phyloP scores from a whole-genome alignment of 2,113 vertebrate species.

The Erythrocercus mccallii region DNA sequence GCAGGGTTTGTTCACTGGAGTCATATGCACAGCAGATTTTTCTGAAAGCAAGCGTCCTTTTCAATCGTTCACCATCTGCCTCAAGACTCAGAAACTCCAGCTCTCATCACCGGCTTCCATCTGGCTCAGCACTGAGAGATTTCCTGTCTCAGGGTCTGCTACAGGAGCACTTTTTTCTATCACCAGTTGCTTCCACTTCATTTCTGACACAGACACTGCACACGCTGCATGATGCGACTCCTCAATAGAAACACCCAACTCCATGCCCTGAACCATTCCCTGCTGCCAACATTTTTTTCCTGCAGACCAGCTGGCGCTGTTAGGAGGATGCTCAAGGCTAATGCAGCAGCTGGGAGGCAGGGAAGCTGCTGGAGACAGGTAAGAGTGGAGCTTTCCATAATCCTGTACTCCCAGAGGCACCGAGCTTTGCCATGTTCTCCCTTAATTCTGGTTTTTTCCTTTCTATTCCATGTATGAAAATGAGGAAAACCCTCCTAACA shows the following conservation, averaged over 20 bases:
- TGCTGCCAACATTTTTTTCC: background rate
- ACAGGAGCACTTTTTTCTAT: background rate
- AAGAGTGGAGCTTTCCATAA: background rate
- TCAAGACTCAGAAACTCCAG: background rate
- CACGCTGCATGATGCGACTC: fast-evolving
- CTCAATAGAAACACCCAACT: background rate
- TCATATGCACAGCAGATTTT: background rate
- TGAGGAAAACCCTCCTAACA: background rate
- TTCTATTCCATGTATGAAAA: background rate
- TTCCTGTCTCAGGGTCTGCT: background rate
- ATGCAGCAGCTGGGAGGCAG: background rate
- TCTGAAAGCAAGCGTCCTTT: background rate
- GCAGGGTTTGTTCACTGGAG: background rate
- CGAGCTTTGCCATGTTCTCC: fast-evolving
- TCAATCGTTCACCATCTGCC: background rate
- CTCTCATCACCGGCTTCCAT: slow-evolving; percentile 17
- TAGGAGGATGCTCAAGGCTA: background rate
- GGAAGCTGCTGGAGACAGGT: background rate
- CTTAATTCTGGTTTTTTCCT: background rate
- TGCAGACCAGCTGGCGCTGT: background rate
- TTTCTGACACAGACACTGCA: background rate
- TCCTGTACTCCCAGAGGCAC: background rate
- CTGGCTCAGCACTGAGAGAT: background rate
- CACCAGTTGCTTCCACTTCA: background rate
- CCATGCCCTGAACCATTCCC: background rate